A percentile compares a stretch with the other conserved stretches of the same genome.
Conservation (phyloP, 2,113 vertebrate species). For the Sylvilagus bachmani region DNA sequence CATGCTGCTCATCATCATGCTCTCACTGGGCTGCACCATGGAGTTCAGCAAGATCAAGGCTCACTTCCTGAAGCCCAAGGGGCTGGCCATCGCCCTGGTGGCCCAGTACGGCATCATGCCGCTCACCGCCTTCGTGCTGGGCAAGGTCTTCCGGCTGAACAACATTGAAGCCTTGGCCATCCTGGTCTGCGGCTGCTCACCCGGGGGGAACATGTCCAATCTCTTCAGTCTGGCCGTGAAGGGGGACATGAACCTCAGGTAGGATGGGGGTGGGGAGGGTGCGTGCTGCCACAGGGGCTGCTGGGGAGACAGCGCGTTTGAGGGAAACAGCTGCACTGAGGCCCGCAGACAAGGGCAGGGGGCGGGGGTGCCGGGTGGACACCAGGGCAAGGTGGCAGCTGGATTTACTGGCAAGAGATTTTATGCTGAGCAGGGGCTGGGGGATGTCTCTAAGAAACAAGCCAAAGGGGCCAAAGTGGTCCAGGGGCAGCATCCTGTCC, state of each 20-base stretch:
- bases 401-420: background rate
- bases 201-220: slow-evolving; percentile 92
- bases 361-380: background rate
- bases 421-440: background rate
- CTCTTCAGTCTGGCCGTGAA: slow-evolving; percentile 90
- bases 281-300: background rate
- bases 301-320: background rate
- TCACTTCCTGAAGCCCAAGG: slow-evolving; percentile 91
- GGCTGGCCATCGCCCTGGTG: slow-evolving; percentile 87
- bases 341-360: background rate
- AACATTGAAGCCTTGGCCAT: slow-evolving; percentile 89
- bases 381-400: no score
- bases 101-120: slow-evolving; percentile 94
- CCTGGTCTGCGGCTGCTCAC: slow-evolving; percentile 94
- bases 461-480: background rate
- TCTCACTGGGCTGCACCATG: slow-evolving; percentile 92
- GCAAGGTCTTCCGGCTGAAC: slow-evolving; percentile 87
- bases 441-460: background rate
- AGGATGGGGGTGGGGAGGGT: slow-evolving; percentile 37
- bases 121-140: slow-evolving; percentile 89
- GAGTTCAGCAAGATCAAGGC: slow-evolving; percentile 91
- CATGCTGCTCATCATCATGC: slow-evolving; percentile 88
- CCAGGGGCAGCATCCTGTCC: background rate
- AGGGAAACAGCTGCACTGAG: background rate
- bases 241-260: slow-evolving; percentile 96